Evolutionary conservation across 2,113 vertebrate species (phyloP), one percentile per base, ranked within the genome.

Genomic region (Copsychus sechellarum): DNA sequence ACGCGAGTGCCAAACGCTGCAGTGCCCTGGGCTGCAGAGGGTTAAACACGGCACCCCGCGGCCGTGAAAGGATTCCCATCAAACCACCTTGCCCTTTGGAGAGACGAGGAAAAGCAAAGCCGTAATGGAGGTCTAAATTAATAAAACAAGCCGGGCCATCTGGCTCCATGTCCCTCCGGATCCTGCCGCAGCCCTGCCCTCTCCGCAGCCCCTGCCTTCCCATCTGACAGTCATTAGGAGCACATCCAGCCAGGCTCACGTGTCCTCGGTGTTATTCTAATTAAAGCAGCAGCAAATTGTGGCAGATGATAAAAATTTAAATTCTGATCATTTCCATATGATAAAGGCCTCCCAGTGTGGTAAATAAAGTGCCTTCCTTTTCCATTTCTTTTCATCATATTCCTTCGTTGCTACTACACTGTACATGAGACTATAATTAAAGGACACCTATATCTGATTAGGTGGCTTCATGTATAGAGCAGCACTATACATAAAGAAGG

Each of bases 111-210:
- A 45, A 90, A 73, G 84, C 50, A 58, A 88, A 54, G 92, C 83
- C 22, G 1, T 86, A 90, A 95, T 86, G 76, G 81, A 93, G 88
- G 51, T 15, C 54, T 90, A 94, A 97, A 96, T 95, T 86, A 96
- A 96, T 97, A 95, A 97, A 96, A 94, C 40, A 61, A 96, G 80
- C 83, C 81, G 16, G 62, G 81, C 96, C 96, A 97, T 97, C 96
- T 97, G 96, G 94, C 90, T 47, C 36, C 81, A 29, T 45, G 4
- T 97, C 96, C 96, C 96, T 81, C 20, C 66, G 90, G 96, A 95
- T 33, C 43, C 9, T 71, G 81, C 92, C 7, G 56, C 91, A 82
- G 92, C 9, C 66, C 53, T 90, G 88, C 83, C 93, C 87, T 77
- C 61, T 26, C 80, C 3, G 31, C 15, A 65, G 5, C 91, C 78